phyloP scores from a whole-genome alignment of 1,140 invertebrate genomes.

The Drosophila bipectinata region DNA sequence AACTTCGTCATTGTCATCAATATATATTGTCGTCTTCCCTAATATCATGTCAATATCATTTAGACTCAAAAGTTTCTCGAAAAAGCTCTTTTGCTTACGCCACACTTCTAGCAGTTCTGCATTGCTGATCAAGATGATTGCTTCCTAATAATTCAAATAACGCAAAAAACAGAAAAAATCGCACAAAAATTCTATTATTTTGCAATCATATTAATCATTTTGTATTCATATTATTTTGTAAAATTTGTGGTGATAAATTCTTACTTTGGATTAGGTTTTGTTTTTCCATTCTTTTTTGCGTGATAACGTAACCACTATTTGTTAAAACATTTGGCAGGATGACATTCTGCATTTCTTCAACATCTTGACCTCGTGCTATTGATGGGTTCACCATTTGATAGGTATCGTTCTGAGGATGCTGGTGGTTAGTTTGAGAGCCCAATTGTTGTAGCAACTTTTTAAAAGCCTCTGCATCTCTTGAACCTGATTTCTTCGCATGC shows the following conservation, averaged over 20 bases:
- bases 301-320: constrained; percentile 17
- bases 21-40: too few species aligned
- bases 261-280: constrained; percentile 62
- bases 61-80: too few species aligned
- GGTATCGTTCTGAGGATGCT: constrained; percentile 4
- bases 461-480: constrained; percentile 62
- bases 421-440: constrained; percentile 40
- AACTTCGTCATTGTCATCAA: too few species aligned
- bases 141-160: too few species aligned
- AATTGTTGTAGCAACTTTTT: constrained; percentile 66
- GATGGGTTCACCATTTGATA: constrained; percentile 17
- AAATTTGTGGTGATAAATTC: background rate
- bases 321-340: constrained; percentile 26
- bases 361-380: constrained; percentile 1
- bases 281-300: constrained; percentile 54
- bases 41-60: too few species aligned
- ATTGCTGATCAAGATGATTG: too few species aligned
- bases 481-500: constrained; percentile 37
- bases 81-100: too few species aligned
- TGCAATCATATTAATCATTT: too few species aligned
- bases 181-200: too few species aligned
- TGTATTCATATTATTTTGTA: too few species aligned
- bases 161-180: too few species aligned
- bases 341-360: constrained; percentile 2
- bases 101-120: too few species aligned